Conservation (phyloP, 2,888 invertebrate genomes). For the Heliconius sara region DNA sequence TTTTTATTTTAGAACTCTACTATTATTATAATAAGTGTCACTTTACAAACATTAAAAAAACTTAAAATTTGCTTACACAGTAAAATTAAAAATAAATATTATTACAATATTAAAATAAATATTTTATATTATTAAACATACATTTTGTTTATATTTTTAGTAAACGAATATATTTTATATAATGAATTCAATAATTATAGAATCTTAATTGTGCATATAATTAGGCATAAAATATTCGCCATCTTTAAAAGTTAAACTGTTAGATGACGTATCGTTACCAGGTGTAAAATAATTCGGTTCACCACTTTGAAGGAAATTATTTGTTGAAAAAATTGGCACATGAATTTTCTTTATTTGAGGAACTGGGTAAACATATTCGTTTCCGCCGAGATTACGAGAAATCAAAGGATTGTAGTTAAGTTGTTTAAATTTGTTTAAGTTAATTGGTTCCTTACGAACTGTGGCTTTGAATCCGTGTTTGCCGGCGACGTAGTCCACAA, state of each 20-base stretch:
- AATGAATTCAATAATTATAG: background rate
- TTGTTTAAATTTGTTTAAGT: constrained; percentile 23
- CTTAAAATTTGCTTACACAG: background rate
- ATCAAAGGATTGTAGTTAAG: constrained; percentile 14
- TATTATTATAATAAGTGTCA: constrained; percentile 1
- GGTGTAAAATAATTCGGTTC: constrained; percentile 62
- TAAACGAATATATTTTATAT: no score
- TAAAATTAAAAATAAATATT: background rate
- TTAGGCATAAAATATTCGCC: constrained; percentile 68
- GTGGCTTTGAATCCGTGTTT: constrained; percentile 82
- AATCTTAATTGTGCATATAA: constrained; percentile 41
- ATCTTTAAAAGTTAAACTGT: constrained; percentile 50
- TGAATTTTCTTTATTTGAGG: constrained; percentile 32
- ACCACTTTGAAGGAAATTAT: constrained; percentile 44
- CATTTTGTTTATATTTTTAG: no score
- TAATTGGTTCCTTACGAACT: constrained; percentile 70
- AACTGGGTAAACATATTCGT: constrained; percentile 33
- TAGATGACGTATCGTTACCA: constrained; percentile 56
- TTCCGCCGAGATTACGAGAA: background rate
- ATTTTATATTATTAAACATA: no score
- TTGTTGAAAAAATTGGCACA: constrained; percentile 47
- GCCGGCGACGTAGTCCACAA: constrained; percentile 79
- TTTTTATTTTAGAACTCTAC: background rate
- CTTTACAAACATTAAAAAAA: background rate
- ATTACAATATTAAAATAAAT: background rate